Percentiles rank a stretch among this genome's conserved stretches.
Evolutionary conservation across 2,113 vertebrate genomes (phyloP).

Genomic region (Sciurus niger): DNA sequence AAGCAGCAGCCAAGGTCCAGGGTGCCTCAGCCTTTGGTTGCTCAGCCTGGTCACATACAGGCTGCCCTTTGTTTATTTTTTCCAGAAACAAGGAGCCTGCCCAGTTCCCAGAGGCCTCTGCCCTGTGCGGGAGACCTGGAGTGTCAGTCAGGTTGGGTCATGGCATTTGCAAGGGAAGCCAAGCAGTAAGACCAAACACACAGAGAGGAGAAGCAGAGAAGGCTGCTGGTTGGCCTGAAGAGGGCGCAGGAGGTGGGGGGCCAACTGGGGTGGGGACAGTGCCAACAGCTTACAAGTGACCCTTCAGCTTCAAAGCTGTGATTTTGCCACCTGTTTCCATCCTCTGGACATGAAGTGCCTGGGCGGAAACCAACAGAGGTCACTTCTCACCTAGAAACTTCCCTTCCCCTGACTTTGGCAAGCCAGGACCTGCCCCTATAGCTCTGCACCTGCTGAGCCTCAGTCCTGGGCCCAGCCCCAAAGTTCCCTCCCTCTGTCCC

Average conservation of each 20-base stretch:
- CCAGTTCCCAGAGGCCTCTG: background rate
- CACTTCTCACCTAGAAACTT: background rate
- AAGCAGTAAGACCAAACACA: background rate
- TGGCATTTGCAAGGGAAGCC: background rate
- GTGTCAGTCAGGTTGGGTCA: background rate
- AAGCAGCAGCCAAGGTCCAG: accelerated
- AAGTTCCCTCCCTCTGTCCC: too few relatives aligned
- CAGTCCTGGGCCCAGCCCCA: too few relatives aligned
- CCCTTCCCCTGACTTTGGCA: background rate
- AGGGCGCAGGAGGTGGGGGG: background rate
- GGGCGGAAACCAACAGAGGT: accelerated
- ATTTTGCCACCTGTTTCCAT: background rate
- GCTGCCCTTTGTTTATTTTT: background rate
- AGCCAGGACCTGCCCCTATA: background rate
- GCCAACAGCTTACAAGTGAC: too few relatives aligned
- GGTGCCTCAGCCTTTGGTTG: background rate
- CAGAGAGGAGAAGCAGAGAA: background rate
- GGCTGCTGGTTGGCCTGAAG: background rate
- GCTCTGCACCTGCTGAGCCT: background rate
- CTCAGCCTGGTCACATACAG: background rate
- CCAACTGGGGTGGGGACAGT: accelerated
- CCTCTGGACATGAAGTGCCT: background rate
- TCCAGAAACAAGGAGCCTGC: background rate
- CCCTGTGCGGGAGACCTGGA: background rate
- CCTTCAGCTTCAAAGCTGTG: background rate